Base-by-base conservation (phyloP, 2,113 vertebrate genomes). In the Xiphophorus hellerii region DNA sequence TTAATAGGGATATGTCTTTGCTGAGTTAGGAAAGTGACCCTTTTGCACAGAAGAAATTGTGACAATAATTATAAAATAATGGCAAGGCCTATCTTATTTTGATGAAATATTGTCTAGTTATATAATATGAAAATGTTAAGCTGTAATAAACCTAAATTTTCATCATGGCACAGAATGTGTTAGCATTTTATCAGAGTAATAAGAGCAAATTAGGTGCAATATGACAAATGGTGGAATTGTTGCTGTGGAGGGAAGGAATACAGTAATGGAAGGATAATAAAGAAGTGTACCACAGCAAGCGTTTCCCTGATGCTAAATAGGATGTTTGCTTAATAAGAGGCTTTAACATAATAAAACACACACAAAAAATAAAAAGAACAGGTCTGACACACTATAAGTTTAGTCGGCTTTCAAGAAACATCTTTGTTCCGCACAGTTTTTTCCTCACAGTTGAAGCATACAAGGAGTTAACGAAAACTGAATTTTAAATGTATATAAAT, bases 11-110 rank as follows among this genome's bases (percentile, higher is more conserved):
- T 93, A 96, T 95, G 93, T 95, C 96, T 96, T 96, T 93, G 93
- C 93, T 94, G 92, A 95, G 94, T 95, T 94, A 79, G 94, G 93
- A 97, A 97, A 97, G 95, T 97, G 96, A 98, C 96, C 96, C 96
- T 96, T 96, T 89, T 94, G 51, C 92, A 91, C 81, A 92, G 91
- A 93, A 96, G 94, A 95, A 95, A 95, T 83, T 89, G 91, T 89
- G 93, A 86, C 93, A 96, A 95, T 94, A 95, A 94, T 94, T 95
- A 95, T 84, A 84, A 94, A 96, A 94, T 93, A 93, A 95, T 96
- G 93, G 90, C 92, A 90, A 84, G 84, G n/a, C 88, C 93, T 89
- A 90, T 95, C 93, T 94, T 95, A 91, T 85, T 92, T 92, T 92
- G 93, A 94, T 96, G 96, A 97, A 91, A 95, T 95, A 97, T 96